These are phyloP conservation scores for Mesorhabditis spiculigera DNA, from an alignment of 2,888 invertebrate genomes.

Conservation along the genomic window DNA sequence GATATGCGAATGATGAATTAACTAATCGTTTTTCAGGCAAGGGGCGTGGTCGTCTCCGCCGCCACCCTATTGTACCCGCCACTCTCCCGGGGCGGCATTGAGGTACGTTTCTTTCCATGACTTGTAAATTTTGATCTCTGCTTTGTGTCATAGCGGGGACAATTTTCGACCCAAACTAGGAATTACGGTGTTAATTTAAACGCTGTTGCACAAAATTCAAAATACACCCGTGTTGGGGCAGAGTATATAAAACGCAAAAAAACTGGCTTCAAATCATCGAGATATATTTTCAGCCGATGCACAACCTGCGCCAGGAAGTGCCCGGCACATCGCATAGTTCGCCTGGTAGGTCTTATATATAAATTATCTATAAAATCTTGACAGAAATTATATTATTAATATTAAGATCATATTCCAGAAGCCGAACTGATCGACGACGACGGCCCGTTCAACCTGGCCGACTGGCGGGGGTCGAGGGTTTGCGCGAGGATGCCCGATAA, in stretches of 20 bases:
- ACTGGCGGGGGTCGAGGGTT: slow-evolving; percentile 42
- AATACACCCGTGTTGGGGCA: too few species aligned
- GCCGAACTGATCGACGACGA: background rate
- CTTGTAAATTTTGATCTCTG: background rate
- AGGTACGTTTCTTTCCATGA: background rate
- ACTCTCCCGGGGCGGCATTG: background rate
- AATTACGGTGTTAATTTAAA: background rate
- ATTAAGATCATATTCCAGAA: too few species aligned
- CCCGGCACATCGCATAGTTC: slow-evolving; percentile 3
- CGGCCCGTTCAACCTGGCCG: slow-evolving; percentile 20
- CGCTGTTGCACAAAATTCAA: background rate
- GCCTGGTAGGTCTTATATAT: too few species aligned
- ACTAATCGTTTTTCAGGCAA: background rate
- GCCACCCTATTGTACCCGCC: background rate
- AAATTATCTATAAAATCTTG: too few species aligned
- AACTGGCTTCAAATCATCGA: too few species aligned
- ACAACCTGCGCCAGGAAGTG: background rate
- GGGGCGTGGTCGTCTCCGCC: slow-evolving; percentile 3
- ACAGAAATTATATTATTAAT: too few species aligned
- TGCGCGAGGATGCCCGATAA: slow-evolving; percentile 35
- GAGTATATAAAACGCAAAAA: too few species aligned
- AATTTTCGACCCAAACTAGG: background rate
- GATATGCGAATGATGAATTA: too few species aligned
- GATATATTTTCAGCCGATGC: background rate
- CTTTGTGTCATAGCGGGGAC: background rate